phyloP scores from a whole-genome alignment of 1,140 invertebrate genomes.

The Potamilus streckersoni region DNA sequence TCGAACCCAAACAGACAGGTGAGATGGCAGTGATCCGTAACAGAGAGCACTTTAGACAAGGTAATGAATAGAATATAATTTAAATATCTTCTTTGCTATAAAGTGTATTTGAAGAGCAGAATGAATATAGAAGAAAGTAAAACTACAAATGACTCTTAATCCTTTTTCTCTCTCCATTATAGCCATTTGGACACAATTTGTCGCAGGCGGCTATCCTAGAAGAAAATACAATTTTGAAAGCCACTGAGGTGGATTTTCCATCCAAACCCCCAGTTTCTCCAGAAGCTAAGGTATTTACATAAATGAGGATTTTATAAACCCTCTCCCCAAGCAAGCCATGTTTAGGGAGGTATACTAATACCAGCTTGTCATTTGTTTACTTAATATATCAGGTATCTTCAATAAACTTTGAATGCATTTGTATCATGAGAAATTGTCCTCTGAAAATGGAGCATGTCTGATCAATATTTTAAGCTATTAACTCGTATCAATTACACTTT shows the following conservation, averaged over 20 bases:
- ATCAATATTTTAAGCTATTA: too few relatives aligned
- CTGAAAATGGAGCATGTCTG: not conserved
- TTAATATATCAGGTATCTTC: not conserved
- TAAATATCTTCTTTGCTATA: too few relatives aligned
- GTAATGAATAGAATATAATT: too few relatives aligned
- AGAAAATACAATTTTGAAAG: conserved; percentile 99
- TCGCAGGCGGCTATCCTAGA: conserved; percentile 99
- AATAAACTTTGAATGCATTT: not conserved
- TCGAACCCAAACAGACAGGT: too few relatives aligned
- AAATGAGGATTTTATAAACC: not conserved
- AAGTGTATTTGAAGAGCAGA: too few relatives aligned
- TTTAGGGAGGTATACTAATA: not conserved
- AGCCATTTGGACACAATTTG: conserved; percentile 99
- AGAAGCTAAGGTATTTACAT: conserved; percentile 86
- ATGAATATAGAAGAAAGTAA: too few relatives aligned
- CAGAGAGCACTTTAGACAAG: too few relatives aligned
- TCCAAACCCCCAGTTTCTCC: conserved; percentile 97
- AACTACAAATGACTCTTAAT: too few relatives aligned
- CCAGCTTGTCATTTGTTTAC: not conserved
- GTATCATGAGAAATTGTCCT: not conserved
- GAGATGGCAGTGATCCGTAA: too few relatives aligned
- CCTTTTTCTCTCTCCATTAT: conserved; percentile 34
- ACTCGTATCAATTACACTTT: too few relatives aligned
- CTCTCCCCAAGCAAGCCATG: too few relatives aligned
- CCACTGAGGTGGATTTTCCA: conserved; percentile 98